Evolutionary conservation across 1,140 invertebrate species (phyloP), one percentile per base, ranked within the genome.

Genomic region (Neotoxoptera formosana): DNA sequence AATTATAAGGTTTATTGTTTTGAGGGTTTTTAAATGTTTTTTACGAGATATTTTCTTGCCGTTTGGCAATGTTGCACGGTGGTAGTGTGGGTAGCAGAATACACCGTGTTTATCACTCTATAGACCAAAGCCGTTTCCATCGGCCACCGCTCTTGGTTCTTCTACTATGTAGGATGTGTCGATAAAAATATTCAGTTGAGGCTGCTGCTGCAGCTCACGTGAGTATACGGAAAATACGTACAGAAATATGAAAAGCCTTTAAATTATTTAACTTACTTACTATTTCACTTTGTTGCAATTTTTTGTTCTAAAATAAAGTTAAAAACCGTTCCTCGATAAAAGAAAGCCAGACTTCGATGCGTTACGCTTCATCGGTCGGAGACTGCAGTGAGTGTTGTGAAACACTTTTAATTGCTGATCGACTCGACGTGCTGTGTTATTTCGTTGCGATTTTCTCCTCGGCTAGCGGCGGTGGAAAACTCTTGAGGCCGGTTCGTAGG

Each of bases 401-500:
- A 89, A 89, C 34, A 36, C 23, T 56, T 89, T 89, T 56, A 56
- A 89, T 89, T 89, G 88, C 23, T 23, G 3, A 23, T 56, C 23
- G 14, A n/a, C 34, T 36, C 23, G 11, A 23, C 23, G 88, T 56
- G 51, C 36, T 17, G 4, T 56, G 21, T 89, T 88, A 88, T 23
- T 51, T 51, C n/a, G 51, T 89, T 56, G 23, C 88, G 48, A 36
- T 89, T 89, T 89, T 56, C 88, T 36, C 51, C 11, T 89, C 51
- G 48, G 14, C 34, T 41, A 23, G 11, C 51, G n/a, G n/a, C 9
- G 36, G 34, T 41, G 51, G 34, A 56, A 89, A 87, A 53, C n/a
- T 34, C 17, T 36, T 53, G 20, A 89, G 8, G 17, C 60, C 60
- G 9, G 34, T 89, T 89, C 48, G 88, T 20, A 51, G 48, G 48